phyloP scores from a whole-genome alignment of 2,888 invertebrate genomes.

The Yponomeuta plumbellus region DNA sequence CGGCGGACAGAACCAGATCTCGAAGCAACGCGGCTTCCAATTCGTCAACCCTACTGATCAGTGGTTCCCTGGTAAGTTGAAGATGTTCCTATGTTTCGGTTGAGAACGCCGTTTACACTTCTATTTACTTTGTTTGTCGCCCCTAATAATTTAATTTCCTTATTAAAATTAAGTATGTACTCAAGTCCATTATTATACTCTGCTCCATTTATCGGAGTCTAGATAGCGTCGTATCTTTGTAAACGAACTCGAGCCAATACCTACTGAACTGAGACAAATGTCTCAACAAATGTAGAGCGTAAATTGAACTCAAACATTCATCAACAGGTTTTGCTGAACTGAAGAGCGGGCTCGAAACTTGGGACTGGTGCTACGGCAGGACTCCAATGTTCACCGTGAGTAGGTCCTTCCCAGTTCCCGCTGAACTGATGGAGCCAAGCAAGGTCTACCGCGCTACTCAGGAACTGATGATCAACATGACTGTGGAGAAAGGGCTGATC shows the following conservation, averaged over 20 bases:
- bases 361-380: slow-evolving; percentile 93
- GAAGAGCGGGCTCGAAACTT: slow-evolving; percentile 81
- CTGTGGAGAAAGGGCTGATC: slow-evolving; percentile 80
- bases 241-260: background rate
- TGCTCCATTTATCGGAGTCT: slow-evolving; percentile 1
- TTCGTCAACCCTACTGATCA: slow-evolving; percentile 90
- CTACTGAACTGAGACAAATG: background rate
- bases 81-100: background rate
- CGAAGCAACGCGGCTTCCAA: slow-evolving; percentile 89
- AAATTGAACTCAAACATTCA: background rate
- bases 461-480: slow-evolving; percentile 78
- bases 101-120: background rate
- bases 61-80: slow-evolving; percentile 86
- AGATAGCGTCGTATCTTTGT: background rate
- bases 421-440: slow-evolving; percentile 61
- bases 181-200: background rate
- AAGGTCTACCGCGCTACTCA: slow-evolving; percentile 57
- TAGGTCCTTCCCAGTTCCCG: slow-evolving; percentile 78
- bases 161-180: background rate
- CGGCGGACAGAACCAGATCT: slow-evolving; percentile 82
- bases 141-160: background rate
- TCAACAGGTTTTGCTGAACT: slow-evolving; percentile 81
- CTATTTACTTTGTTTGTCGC: background rate
- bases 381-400: slow-evolving; percentile 90
- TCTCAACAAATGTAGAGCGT: slow-evolving; percentile 1